Evolutionary conservation across 2,888 invertebrate genomes (phyloP).

Genomic region (Autographa pulchrina): DNA sequence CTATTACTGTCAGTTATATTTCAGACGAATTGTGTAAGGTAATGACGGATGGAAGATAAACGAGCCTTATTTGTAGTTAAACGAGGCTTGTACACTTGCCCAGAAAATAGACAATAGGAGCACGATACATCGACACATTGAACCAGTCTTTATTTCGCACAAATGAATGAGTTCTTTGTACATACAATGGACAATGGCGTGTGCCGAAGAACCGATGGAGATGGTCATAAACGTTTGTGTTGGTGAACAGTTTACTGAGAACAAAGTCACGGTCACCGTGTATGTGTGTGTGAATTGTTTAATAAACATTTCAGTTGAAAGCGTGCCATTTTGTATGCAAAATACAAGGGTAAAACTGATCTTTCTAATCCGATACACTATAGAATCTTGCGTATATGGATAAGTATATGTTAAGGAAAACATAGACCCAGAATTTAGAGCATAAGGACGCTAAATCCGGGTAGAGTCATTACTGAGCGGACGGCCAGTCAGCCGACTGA

Average conservation of each 20-base stretch:
- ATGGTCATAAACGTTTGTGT: constrained; percentile 51
- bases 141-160: constrained; percentile 74
- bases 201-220: constrained; percentile 61
- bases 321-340: constrained; percentile 41
- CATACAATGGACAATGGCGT: constrained; percentile 83
- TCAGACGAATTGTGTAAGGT: constrained; percentile 45
- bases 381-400: constrained; percentile 10
- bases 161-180: constrained; percentile 80
- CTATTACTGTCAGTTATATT: constrained; percentile 47
- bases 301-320: constrained; percentile 56
- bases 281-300: constrained; percentile 50
- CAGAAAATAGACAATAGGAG: constrained; percentile 67
- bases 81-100: constrained; percentile 45
- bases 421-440: constrained; percentile 43
- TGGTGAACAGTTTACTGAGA: constrained; percentile 42
- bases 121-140: constrained; percentile 70
- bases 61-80: constrained; percentile 42
- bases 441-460: constrained; percentile 51
- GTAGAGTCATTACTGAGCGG: constrained; percentile 62
- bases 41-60: constrained; percentile 47
- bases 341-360: background rate
- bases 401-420: constrained; percentile 38
- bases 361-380: background rate
- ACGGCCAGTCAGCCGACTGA: constrained; percentile 60
- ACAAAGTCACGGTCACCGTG: constrained; percentile 54